Conservation (phyloP, 2,888 invertebrate species). For the Drosophila maculinotata region DNA sequence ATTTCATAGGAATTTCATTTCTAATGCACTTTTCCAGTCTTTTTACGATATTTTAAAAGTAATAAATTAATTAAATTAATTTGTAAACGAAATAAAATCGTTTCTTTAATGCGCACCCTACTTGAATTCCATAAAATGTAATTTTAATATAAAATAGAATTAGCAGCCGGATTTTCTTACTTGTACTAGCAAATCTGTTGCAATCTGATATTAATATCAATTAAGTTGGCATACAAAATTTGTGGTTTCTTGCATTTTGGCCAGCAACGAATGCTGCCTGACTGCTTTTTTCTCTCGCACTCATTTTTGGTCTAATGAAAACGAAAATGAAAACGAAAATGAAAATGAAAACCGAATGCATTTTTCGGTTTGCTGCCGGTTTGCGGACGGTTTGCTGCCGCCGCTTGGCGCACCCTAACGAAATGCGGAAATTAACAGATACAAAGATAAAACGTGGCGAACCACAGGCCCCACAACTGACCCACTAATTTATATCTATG, state of each 20-base stretch:
- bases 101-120: too few relatives aligned
- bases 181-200: constrained; percentile 51
- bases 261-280: background rate
- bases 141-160: constrained; percentile 11
- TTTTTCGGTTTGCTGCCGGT: constrained; percentile 9
- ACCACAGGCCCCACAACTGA: constrained; percentile 21
- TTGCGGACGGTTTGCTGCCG: constrained; percentile 2
- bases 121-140: constrained; percentile 5
- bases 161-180: background rate
- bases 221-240: constrained; percentile 29
- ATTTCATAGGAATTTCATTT: too few relatives aligned
- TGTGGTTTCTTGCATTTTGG: constrained; percentile 16
- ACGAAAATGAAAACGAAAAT: too few relatives aligned
- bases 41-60: too few relatives aligned
- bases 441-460: constrained; percentile 50
- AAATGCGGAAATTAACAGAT: constrained; percentile 71
- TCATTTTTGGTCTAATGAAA: constrained; percentile 20
- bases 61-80: too few relatives aligned
- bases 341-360: constrained; percentile 36
- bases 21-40: too few relatives aligned
- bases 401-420: constrained; percentile 32
- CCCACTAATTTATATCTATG: constrained; percentile 50
- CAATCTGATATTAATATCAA: constrained; percentile 57
- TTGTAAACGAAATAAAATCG: too few relatives aligned
- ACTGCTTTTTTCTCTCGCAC: background rate